Evolutionary conservation across 2,888 invertebrate species (phyloP), one percentile per base, ranked within the genome.

Genomic region (Sinopyrophorus schimmeli): DNA sequence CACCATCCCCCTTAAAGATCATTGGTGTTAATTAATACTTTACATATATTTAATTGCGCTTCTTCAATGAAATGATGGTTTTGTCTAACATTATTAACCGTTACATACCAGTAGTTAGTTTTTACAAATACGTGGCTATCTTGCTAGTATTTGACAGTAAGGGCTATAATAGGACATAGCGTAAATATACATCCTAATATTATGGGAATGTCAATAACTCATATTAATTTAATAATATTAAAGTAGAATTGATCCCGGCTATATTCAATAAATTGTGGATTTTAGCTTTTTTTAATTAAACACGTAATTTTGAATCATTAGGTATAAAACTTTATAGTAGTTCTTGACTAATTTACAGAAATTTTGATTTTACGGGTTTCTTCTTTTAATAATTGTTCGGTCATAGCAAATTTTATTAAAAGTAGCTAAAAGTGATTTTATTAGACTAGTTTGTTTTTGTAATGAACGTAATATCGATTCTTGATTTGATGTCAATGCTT

Each of bases 191-290:
- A n/a, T 2, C 26, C 11, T n/a, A 26, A 26, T 26, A 26, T 10
- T n/a, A 26, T 11, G 5, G 26, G 26, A 9, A 26, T 10, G 5
- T 2, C 3, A 11, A 10, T 26, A 2, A 26, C n/a, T 11, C 3
- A 26, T 4, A 26, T n/a, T 26, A 26, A 26, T n/a, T 26, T 26
- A 26, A 11, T 26, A 26, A 3, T 26, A 9, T 11, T 26, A n/a
- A 26, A 26, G 5, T 26, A 26, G 3, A 10, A 9, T 2, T 10
- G 9, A 3, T 11, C 9, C 11, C 10, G 3, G 11, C 11, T 3
- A 26, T 5, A 11, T 26, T 26, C n/a, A 26, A 26, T 26, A 26
- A 26, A 10, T 9, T 26, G 5, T 26, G 26, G 2, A 26, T n/a
- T 4, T 26, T 2, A 2, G 2, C n/a, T 26, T 11, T n/a, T 2